Conservation (phyloP, 2,888 invertebrate species). For the Drosophila fulvimacula region DNA sequence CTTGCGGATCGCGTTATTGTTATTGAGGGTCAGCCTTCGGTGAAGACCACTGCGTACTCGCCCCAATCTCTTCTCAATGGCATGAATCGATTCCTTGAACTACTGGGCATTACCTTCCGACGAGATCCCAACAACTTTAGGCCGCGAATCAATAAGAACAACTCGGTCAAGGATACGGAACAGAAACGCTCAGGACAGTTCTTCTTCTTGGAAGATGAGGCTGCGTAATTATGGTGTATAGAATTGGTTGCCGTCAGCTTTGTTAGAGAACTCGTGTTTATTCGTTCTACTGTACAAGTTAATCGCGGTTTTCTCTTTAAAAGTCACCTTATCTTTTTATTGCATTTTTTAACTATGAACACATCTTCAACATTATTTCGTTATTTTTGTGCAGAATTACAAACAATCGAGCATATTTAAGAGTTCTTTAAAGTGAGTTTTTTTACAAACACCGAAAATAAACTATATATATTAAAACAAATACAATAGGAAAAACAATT, state of each 20-base stretch:
- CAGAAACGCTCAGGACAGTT: conserved; percentile 99
- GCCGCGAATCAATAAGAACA: conserved; percentile 98
- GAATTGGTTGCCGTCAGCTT: conserved; percentile 54
- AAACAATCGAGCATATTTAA: conserved; percentile 45
- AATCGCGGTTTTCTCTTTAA: conserved; percentile 31
- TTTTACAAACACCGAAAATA: conserved; percentile 56
- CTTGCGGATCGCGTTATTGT: conserved; percentile 99
- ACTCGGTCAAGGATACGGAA: conserved; percentile 99
- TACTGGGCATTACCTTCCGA: conserved; percentile 98
- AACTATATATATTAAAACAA: conserved; percentile 38
- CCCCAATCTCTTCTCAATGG: conserved; percentile 97
- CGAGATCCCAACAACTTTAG: conserved; percentile 99
- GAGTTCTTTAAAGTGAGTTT: conserved; percentile 62
- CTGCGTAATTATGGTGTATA: conserved; percentile 39
- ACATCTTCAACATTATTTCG: conserved; percentile 46
- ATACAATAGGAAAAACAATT: conserved; percentile 51
- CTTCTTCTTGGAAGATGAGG: conserved; percentile 97
- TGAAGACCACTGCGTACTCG: conserved; percentile 94
- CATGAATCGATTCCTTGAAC: conserved; percentile 98
- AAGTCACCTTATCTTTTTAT: conserved; percentile 40
- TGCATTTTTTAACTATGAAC: conserved; percentile 55
- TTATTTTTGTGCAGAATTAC: conserved; percentile 62
- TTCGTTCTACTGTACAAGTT: conserved; percentile 31
- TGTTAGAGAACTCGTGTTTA: conserved; percentile 30
- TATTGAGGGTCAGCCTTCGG: conserved; percentile 97